Evolutionary conservation across 2,113 vertebrate genomes (phyloP).

Genomic region (Chloebia gouldiae): DNA sequence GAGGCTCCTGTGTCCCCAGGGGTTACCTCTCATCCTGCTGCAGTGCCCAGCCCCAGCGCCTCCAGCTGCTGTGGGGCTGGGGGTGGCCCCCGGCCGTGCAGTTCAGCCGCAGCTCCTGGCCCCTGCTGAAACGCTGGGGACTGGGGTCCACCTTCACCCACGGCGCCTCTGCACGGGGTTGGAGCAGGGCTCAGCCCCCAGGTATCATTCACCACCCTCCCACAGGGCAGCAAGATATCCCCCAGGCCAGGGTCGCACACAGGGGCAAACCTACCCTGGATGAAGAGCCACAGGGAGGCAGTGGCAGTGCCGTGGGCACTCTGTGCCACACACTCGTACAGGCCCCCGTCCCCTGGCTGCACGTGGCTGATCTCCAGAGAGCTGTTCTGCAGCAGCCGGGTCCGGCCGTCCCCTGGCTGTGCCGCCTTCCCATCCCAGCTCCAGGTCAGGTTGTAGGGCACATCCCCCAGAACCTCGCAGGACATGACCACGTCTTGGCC

Average conservation of each 20-base stretch:
- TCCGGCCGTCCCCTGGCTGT: neutral
- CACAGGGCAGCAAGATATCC: fast-evolving
- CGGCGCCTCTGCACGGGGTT: conserved; percentile 74
- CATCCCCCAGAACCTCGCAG: conserved; percentile 76
- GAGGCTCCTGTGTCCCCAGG: fast-evolving
- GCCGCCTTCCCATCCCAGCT: conserved; percentile 70
- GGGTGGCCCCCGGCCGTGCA: conserved; percentile 84
- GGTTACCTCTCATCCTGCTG: conserved; percentile 60
- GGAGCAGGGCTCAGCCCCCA: neutral
- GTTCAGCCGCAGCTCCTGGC: conserved; percentile 80
- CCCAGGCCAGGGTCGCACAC: fast-evolving
- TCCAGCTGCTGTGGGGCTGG: conserved; percentile 79
- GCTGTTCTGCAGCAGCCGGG: conserved; percentile 70
- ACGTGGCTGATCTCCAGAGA: conserved; percentile 78
- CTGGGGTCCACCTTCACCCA: conserved; percentile 77
- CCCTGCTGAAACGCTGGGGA: conserved; percentile 76
- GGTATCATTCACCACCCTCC: fast-evolving
- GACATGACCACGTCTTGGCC: conserved; percentile 79
- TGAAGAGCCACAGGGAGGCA: conserved; percentile 80
- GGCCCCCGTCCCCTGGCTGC: conserved; percentile 72
- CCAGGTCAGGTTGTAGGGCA: conserved; percentile 89
- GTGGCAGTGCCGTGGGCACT: conserved; percentile 71
- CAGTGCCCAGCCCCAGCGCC: conserved; percentile 76
- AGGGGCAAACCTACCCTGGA: conserved; percentile 76
- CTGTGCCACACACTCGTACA: conserved; percentile 80